Evolutionary conservation across 2,888 invertebrate genomes (phyloP).

Genomic region (Acleris holmiana): DNA sequence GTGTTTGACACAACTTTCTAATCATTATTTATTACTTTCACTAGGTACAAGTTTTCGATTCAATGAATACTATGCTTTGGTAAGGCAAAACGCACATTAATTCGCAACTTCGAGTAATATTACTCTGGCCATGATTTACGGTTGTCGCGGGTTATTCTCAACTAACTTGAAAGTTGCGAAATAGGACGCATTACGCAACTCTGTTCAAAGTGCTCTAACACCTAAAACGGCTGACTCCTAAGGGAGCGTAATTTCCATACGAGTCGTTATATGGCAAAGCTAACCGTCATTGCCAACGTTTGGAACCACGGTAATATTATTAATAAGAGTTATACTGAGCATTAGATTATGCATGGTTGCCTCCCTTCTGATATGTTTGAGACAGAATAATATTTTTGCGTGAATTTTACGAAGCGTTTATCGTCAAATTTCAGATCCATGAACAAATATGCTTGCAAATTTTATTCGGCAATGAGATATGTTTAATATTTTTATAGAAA

Average conservation of each 20-base stretch:
- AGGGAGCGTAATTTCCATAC: slow-evolving; percentile 8
- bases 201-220: background rate
- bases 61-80: background rate
- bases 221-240: slow-evolving; percentile 4
- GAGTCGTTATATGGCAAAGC: slow-evolving; percentile 2
- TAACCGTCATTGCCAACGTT: background rate
- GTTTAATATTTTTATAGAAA: background rate
- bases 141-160: slow-evolving; percentile 19
- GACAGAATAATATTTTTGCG: slow-evolving; percentile 6
- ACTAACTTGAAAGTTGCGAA: slow-evolving; percentile 20
- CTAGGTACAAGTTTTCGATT: background rate
- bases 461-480: background rate
- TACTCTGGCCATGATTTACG: slow-evolving; percentile 10
- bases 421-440: background rate
- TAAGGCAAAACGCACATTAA: slow-evolving; percentile 4
- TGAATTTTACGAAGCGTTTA: background rate
- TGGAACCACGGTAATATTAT: slow-evolving; percentile 9
- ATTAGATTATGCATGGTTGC: slow-evolving; percentile 13
- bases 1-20: too few species aligned
- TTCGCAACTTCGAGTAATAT: slow-evolving; percentile 2
- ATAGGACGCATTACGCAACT: slow-evolving; percentile 10
- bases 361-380: background rate
- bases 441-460: background rate
- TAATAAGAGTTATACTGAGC: slow-evolving; percentile 17
- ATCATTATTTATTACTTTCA: background rate